Evolutionary conservation across 2,113 vertebrate species (phyloP).

Genomic region (Gopherus evgoodei): DNA sequence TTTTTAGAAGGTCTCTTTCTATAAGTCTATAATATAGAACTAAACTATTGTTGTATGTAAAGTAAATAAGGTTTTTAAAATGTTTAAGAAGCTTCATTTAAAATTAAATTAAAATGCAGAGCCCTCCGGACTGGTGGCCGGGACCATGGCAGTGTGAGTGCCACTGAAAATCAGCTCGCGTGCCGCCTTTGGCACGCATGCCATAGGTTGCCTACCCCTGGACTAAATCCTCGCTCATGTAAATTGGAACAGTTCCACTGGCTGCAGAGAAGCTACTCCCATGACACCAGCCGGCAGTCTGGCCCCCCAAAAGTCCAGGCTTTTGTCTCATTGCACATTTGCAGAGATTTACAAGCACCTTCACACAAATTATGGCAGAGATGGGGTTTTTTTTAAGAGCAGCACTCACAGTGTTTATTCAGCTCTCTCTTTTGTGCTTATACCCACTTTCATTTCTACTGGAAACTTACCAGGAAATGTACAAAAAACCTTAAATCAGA

Average conservation of each 20-base stretch:
- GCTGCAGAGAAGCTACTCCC: neutral
- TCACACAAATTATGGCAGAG: neutral
- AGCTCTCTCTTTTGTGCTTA: slow-evolving; percentile 48
- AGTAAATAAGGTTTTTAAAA: no score
- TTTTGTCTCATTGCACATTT: neutral
- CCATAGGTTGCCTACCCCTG: no score
- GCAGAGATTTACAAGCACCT: slow-evolving; percentile 27
- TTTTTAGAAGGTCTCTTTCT: no score
- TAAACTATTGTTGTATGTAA: no score
- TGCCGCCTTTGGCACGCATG: no score
- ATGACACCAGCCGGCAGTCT: neutral
- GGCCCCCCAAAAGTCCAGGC: neutral
- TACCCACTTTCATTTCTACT: slow-evolving; percentile 63
- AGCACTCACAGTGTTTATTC: slow-evolving; percentile 60
- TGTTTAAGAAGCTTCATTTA: no score
- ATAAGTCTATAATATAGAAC: no score
- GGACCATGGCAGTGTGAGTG: no score
- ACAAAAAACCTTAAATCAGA: slow-evolving; percentile 68
- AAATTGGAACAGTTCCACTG: neutral
- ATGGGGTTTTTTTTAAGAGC: slow-evolving; percentile 34
- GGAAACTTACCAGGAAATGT: slow-evolving; percentile 70
- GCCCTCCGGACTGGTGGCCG: no score
- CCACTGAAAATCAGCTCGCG: no score
- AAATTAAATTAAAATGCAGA: no score
- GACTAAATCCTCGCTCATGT: neutral